A percentile compares a stretch with the other conserved stretches of the same genome.
Conservation (phyloP, 2,888 invertebrate genomes). For the Tachina lurida region DNA sequence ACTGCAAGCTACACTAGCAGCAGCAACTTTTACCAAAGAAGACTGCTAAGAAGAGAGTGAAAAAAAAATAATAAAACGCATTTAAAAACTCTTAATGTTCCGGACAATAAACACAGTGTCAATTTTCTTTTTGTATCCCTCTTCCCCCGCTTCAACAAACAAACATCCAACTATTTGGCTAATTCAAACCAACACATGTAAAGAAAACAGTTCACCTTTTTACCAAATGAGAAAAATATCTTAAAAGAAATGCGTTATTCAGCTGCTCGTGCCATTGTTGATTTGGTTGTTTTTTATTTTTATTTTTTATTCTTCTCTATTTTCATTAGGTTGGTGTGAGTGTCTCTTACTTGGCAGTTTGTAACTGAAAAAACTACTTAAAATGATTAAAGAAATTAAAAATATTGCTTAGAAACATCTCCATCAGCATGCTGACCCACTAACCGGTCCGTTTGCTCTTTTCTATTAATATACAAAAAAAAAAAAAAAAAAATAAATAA, state of each 20-base stretch:
- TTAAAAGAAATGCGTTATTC: slow-evolving; percentile 49
- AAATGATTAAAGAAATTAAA: slow-evolving; percentile 75
- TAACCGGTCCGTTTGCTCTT: slow-evolving; percentile 36
- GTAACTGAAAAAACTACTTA: slow-evolving; percentile 70
- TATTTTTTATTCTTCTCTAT: slow-evolving; percentile 26
- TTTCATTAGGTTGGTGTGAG: slow-evolving; percentile 33
- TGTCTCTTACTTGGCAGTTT: slow-evolving; percentile 57
- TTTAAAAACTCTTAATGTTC: slow-evolving; percentile 68
- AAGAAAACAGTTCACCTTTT: slow-evolving; percentile 44
- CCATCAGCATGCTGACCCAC: slow-evolving; percentile 62
- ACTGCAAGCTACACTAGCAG: neutral
- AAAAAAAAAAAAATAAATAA: too few species aligned
- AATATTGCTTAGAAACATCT: slow-evolving; percentile 66
- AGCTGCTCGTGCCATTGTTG: slow-evolving; percentile 15
- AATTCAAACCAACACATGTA: slow-evolving; percentile 37
- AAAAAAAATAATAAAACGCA: slow-evolving; percentile 40
- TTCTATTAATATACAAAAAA: neutral
- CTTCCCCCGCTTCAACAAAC: neutral
- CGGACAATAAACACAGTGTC: slow-evolving; percentile 70
- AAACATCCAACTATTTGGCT: slow-evolving; percentile 44
- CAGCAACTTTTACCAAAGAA: slow-evolving; percentile 2
- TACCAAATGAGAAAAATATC: slow-evolving; percentile 44
- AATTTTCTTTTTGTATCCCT: slow-evolving; percentile 60
- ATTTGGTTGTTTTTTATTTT: neutral
- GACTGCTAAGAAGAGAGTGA: slow-evolving; percentile 9